Evolutionary conservation across 1,140 invertebrate genomes (phyloP).

Genomic region (Heliconius congener): DNA sequence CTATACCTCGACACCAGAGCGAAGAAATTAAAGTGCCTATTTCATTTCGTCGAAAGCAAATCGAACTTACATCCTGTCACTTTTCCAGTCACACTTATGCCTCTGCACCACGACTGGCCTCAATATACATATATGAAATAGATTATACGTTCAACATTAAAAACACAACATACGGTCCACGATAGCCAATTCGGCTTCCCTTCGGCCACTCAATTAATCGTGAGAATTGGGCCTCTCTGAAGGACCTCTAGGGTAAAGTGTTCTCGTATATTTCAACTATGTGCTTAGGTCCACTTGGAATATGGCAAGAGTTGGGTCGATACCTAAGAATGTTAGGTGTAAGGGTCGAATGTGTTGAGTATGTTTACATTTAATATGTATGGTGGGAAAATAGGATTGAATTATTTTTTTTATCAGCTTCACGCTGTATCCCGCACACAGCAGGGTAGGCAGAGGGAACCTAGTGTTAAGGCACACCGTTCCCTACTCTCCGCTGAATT

Average conservation of each 20-base stretch:
- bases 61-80: no score
- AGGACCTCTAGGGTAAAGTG: conserved; percentile 36
- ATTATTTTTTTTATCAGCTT: not conserved
- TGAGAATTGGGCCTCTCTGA: conserved; percentile 37
- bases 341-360: conserved; percentile 1
- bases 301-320: conserved; percentile 31
- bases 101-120: no score
- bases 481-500: no score
- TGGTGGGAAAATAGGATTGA: not conserved
- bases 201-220: conserved; percentile 41
- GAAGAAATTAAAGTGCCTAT: no score
- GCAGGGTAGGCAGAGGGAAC: no score
- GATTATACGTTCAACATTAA: conserved; percentile 5
- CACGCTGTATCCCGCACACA: no score
- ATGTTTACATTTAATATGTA: not conserved
- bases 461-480: no score
- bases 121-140: no score
- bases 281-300: conserved; percentile 30
- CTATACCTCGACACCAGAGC: no score
- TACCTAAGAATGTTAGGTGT: conserved; percentile 20
- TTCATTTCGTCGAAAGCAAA: no score
- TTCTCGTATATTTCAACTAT: conserved; percentile 37
- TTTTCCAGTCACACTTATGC: no score
- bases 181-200: conserved; percentile 39
- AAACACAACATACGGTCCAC: conserved; percentile 35